A percentile compares a stretch with the other conserved stretches of the same genome.
phyloP scores from a whole-genome alignment of 2,888 invertebrate genomes.

The Selenia dentaria region DNA sequence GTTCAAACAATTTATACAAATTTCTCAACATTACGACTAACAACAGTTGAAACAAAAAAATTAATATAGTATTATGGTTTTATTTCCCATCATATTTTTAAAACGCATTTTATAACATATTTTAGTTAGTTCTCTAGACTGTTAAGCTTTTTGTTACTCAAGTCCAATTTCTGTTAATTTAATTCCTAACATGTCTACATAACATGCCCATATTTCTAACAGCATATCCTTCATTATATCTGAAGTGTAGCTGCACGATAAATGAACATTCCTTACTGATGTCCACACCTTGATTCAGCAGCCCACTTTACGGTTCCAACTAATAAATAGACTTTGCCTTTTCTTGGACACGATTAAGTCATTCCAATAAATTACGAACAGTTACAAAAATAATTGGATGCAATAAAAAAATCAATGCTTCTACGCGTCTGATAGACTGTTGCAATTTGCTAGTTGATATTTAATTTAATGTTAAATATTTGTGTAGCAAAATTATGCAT shows the following conservation, averaged over 20 bases:
- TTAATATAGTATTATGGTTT: too few relatives aligned
- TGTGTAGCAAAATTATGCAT: conserved; percentile 6
- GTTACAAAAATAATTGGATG: conserved; percentile 27
- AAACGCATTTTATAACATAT: too few relatives aligned
- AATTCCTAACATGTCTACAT: too few relatives aligned
- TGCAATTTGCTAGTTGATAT: conserved; percentile 21
- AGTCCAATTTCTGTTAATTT: too few relatives aligned
- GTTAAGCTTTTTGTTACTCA: too few relatives aligned
- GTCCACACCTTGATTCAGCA: background rate
- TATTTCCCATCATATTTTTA: too few relatives aligned
- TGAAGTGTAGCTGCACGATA: background rate
- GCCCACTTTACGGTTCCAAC: conserved; percentile 6
- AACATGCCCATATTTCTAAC: too few relatives aligned
- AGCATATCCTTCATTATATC: background rate
- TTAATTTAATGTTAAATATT: conserved; percentile 2
- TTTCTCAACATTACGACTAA: too few relatives aligned
- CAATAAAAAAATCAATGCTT: too few relatives aligned
- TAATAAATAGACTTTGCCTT: conserved; percentile 23
- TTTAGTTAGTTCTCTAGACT: too few relatives aligned
- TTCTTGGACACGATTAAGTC: conserved; percentile 27
- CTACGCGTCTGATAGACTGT: conserved; percentile 18
- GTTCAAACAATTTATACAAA: too few relatives aligned
- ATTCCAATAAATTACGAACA: conserved; percentile 30
- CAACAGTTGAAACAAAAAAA: too few relatives aligned
- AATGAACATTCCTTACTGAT: conserved; percentile 3